Conservation (phyloP, 2,888 invertebrate genomes). For the Tetropium fuscum region DNA sequence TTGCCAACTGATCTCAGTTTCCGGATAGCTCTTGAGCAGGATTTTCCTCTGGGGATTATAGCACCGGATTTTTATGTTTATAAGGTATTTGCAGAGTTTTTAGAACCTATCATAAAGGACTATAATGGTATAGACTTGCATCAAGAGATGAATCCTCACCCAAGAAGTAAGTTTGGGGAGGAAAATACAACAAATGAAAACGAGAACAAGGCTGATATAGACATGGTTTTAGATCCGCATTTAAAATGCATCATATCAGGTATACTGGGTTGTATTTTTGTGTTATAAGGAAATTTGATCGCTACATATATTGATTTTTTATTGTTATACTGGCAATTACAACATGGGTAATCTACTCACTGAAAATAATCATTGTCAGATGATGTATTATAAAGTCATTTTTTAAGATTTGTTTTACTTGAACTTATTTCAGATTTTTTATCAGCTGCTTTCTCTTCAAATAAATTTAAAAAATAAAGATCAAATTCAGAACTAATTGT, state of each 20-base stretch:
- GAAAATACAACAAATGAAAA: slow-evolving; percentile 38
- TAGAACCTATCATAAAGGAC: slow-evolving; percentile 85
- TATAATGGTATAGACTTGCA: slow-evolving; percentile 78
- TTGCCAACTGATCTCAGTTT: slow-evolving; percentile 72
- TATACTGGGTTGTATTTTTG: no score
- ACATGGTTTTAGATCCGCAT: slow-evolving; percentile 77
- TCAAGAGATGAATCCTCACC: slow-evolving; percentile 75
- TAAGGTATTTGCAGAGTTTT: slow-evolving; percentile 84
- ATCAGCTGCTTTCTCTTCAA: no score
- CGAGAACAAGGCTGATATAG: slow-evolving; percentile 54
- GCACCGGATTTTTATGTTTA: slow-evolving; percentile 91
- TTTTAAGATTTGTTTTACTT: no score
- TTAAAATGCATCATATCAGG: slow-evolving; percentile 76
- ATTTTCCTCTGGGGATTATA: slow-evolving; percentile 80
- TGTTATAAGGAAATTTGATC: no score
- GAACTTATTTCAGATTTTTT: no score
- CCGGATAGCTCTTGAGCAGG: slow-evolving; percentile 73
- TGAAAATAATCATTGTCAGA: no score
- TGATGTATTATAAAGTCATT: no score
- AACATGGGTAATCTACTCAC: no score
- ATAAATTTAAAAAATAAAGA: no score
- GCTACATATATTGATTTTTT: no score
- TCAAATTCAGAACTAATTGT: no score
- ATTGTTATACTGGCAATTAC: no score
- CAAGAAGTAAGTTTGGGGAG: slow-evolving; percentile 69